Evolutionary conservation across 1,140 invertebrate genomes (phyloP).

Genomic region (Euura saliciscinereae): DNA sequence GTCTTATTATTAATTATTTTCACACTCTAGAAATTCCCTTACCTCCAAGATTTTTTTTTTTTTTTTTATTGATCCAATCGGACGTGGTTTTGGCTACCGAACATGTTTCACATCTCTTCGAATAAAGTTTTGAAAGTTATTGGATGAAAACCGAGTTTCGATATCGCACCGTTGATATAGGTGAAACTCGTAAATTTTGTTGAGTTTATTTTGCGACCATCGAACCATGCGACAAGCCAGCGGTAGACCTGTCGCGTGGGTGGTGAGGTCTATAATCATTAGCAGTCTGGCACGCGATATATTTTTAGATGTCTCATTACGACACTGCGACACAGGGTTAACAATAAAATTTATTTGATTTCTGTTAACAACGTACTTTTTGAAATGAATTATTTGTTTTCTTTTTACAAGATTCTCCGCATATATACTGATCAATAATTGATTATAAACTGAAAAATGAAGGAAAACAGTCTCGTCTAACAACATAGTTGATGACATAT

Average conservation of each 20-base stretch:
- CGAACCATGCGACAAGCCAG: neutral
- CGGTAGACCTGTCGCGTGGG: neutral
- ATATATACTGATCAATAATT: too few relatives aligned
- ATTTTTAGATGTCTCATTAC: neutral
- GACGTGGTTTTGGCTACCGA: too few relatives aligned
- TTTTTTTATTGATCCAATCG: neutral
- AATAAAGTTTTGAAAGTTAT: neutral
- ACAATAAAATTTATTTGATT: neutral
- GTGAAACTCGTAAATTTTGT: neutral
- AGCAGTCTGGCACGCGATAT: neutral
- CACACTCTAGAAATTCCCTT: too few relatives aligned
- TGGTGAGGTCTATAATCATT: neutral
- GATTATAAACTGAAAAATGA: too few relatives aligned
- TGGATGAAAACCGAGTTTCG: neutral
- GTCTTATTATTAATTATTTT: too few relatives aligned
- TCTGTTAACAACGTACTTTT: neutral
- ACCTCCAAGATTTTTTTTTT: neutral
- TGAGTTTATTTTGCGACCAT: slow-evolving; percentile 5
- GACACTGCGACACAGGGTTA: neutral
- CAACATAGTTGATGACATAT: too few relatives aligned
- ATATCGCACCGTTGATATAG: neutral
- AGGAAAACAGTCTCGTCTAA: too few relatives aligned
- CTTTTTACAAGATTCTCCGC: neutral
- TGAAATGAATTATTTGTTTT: neutral
- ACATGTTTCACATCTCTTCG: neutral